phyloP scores from a whole-genome alignment of 2,797 vertebrate species.

The Sarcophilus harrisii region DNA sequence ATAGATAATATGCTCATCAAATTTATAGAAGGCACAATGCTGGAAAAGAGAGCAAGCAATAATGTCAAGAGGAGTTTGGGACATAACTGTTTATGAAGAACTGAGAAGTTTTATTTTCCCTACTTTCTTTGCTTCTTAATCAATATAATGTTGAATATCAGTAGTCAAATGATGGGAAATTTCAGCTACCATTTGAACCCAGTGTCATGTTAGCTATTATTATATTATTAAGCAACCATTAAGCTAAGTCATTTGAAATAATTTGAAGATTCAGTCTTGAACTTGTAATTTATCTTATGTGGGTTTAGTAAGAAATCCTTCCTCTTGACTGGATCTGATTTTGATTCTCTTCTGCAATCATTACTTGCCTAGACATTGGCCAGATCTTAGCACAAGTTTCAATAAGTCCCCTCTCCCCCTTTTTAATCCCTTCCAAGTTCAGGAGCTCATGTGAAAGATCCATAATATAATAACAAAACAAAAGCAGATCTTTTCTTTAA shows the following conservation, averaged over 20 bases:
- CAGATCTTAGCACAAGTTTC: slow-evolving; percentile 38
- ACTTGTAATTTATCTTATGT: slow-evolving; percentile 28
- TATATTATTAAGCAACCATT: not conserved
- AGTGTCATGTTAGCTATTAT: not conserved
- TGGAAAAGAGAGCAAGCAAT: no score
- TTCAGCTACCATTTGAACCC: not conserved
- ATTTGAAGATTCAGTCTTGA: not conserved
- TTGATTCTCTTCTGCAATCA: slow-evolving; percentile 48
- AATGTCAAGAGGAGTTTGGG: not conserved
- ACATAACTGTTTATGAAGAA: not conserved
- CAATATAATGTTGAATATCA: not conserved
- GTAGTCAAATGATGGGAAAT: not conserved
- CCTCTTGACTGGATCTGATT: slow-evolving; percentile 35
- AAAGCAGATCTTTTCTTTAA: slow-evolving; percentile 25
- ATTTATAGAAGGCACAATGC: not conserved
- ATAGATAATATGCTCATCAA: not conserved
- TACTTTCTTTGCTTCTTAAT: not conserved
- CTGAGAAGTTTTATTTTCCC: not conserved
- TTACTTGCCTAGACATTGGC: slow-evolving; percentile 27
- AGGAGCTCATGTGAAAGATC: slow-evolving; percentile 54
- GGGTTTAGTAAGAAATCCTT: slow-evolving; percentile 9
- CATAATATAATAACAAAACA: slow-evolving; percentile 30
- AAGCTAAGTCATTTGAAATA: slow-evolving; percentile 45
- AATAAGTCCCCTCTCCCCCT: not conserved
- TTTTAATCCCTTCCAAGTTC: slow-evolving; percentile 11